Evolutionary conservation across 1,140 invertebrate species (phyloP).

Genomic region (Carcinoscorpius rotundicauda): DNA sequence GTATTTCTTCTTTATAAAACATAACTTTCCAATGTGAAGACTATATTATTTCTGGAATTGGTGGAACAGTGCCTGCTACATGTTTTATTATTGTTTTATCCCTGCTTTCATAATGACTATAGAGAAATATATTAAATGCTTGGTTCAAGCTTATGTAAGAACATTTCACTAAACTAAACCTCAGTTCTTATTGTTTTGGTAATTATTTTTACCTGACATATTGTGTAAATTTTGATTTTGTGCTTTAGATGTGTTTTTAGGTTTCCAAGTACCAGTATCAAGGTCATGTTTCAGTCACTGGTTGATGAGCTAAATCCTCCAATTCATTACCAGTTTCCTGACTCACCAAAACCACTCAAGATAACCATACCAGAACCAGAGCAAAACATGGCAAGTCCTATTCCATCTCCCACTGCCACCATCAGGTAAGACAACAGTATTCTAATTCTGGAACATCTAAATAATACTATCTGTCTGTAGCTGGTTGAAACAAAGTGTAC

Average conservation of each 20-base stretch:
- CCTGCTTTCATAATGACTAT: too few relatives aligned
- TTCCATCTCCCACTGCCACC: conserved; percentile 78
- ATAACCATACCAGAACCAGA: conserved; percentile 69
- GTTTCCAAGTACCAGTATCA: conserved; percentile 93
- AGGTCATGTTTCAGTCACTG: conserved; percentile 83
- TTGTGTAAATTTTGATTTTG: conserved; percentile 20
- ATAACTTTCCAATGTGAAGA: too few relatives aligned
- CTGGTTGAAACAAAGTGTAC: too few relatives aligned
- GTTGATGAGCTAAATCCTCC: conserved; percentile 47
- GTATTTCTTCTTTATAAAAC: too few relatives aligned
- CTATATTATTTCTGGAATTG: too few relatives aligned
- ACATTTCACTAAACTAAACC: too few relatives aligned
- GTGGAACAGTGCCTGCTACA: too few relatives aligned
- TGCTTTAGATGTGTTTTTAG: conserved; percentile 75
- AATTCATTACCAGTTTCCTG: conserved; percentile 12
- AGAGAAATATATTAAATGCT: too few relatives aligned
- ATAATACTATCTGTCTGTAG: too few relatives aligned
- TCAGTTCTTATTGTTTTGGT: conserved; percentile 6
- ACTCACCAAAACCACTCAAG: conserved; percentile 29
- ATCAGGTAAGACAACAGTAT: conserved; percentile 40
- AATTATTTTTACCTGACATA: conserved; percentile 9
- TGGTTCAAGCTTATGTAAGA: too few relatives aligned
- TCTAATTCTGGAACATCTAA: too few relatives aligned
- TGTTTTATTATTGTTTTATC: too few relatives aligned
- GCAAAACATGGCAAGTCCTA: conserved; percentile 60